Percentiles rank a stretch among this genome's conserved stretches.
Evolutionary conservation across 2,888 invertebrate genomes (phyloP).

Genomic region (Hirtodrosophila cameraria): DNA sequence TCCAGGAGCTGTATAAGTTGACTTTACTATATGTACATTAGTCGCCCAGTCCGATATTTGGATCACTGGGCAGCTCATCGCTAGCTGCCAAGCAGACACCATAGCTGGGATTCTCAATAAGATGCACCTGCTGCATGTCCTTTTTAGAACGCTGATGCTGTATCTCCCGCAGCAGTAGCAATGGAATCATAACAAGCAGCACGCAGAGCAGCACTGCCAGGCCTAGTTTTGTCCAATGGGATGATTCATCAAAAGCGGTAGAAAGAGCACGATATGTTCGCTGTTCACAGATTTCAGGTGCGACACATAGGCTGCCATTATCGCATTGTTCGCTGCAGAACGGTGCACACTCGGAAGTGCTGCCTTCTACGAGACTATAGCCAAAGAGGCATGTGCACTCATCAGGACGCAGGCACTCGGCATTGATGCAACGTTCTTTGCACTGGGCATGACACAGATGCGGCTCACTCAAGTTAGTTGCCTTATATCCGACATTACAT

Average conservation of each 20-base stretch:
- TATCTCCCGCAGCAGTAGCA: slow-evolving; percentile 68
- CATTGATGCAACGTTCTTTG: slow-evolving; percentile 78
- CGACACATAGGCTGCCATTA: slow-evolving; percentile 76
- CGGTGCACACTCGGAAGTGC: slow-evolving; percentile 79
- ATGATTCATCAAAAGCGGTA: slow-evolving; percentile 14
- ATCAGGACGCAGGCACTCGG: slow-evolving; percentile 86
- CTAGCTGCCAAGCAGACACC: slow-evolving; percentile 68
- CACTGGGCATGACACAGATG: slow-evolving; percentile 75
- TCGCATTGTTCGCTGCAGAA: slow-evolving; percentile 76
- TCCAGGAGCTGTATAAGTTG: too few relatives aligned
- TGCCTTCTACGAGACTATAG: slow-evolving; percentile 76
- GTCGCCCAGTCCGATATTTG: slow-evolving; percentile 49
- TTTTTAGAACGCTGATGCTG: slow-evolving; percentile 52
- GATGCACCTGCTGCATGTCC: slow-evolving; percentile 72
- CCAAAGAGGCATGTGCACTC: slow-evolving; percentile 85
- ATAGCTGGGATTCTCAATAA: slow-evolving; percentile 80
- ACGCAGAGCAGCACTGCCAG: slow-evolving; percentile 68
- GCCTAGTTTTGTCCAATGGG: slow-evolving; percentile 58
- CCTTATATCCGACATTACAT: slow-evolving; percentile 83
- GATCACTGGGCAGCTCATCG: slow-evolving; percentile 52
- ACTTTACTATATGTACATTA: slow-evolving; percentile 15
- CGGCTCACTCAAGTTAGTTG: slow-evolving; percentile 71
- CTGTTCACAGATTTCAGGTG: slow-evolving; percentile 84
- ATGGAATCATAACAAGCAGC: slow-evolving; percentile 59
- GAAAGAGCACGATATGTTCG: slow-evolving; percentile 35